Evolutionary conservation across 23 tunicate species (phyloP).

Genomic region (Halocynthia aurantium): DNA sequence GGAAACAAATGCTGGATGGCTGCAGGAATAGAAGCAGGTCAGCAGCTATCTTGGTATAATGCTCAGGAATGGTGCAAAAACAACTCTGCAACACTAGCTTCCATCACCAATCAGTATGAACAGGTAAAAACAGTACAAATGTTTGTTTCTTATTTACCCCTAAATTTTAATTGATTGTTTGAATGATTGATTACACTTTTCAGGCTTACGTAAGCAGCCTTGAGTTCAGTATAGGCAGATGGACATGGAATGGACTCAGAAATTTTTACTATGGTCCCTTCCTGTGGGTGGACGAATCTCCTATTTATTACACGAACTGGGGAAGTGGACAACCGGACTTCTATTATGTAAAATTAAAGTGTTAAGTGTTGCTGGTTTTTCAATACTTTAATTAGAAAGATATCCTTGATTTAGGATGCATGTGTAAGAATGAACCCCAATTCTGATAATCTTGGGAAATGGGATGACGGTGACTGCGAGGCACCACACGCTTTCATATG

Average conservation of each 20-base stretch:
- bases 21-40: slow-evolving; percentile 18
- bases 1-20: slow-evolving; percentile 69
- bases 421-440: slow-evolving; percentile 17
- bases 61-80: slow-evolving; percentile 25
- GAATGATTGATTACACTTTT: neutral
- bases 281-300: slow-evolving; percentile 69
- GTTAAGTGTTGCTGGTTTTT: neutral
- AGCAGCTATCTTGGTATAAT: slow-evolving; percentile 35
- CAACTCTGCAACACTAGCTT: slow-evolving; percentile 36
- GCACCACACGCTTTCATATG: slow-evolving; percentile 27
- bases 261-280: slow-evolving; percentile 20
- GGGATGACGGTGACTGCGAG: slow-evolving; percentile 55
- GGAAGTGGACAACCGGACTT: slow-evolving; percentile 50
- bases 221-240: slow-evolving; percentile 12
- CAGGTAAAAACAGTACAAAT: slow-evolving; percentile 30
- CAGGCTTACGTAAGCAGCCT: slow-evolving; percentile 66
- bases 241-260: slow-evolving; percentile 55
- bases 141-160: neutral
- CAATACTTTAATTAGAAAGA: neutral
- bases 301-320: slow-evolving; percentile 68
- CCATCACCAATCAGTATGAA: slow-evolving; percentile 47
- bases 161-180: neutral
- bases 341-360: slow-evolving; percentile 28
- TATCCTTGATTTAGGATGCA: neutral
- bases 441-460: slow-evolving; percentile 28